Percentiles rank a stretch among this genome's conserved stretches.
Conservation (phyloP, 1,140 invertebrate genomes). For the Rhizoglyphus robini region DNA sequence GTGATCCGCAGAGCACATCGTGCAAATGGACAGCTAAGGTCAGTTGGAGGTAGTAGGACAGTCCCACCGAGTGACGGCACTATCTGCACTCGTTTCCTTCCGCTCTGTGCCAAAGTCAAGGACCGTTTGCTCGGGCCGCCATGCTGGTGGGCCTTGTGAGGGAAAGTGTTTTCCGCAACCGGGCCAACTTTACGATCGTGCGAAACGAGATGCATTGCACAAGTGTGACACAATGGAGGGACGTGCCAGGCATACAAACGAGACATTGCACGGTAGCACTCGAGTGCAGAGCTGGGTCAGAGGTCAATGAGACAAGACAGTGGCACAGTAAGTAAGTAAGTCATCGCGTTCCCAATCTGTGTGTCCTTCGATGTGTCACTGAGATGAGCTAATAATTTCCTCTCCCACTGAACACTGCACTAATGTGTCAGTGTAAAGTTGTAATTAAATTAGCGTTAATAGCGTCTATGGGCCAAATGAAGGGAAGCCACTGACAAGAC, state of each 20-base stretch:
- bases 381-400: neutral
- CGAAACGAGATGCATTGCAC: too few species aligned
- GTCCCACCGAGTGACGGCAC: neutral
- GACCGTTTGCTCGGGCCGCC: too few species aligned
- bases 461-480: too few species aligned
- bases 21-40: neutral
- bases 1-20: too few species aligned
- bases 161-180: neutral
- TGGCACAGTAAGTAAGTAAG: neutral
- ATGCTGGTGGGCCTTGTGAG: too few species aligned
- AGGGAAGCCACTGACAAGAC: too few species aligned
- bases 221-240: neutral
- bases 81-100: neutral
- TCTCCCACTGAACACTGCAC: neutral
- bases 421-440: neutral
- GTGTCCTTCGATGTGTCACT: neutral
- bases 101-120: neutral
- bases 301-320: constrained; percentile 7
- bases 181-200: neutral
- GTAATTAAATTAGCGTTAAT: too few species aligned
- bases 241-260: too few species aligned
- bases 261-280: too few species aligned
- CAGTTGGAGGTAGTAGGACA: neutral
- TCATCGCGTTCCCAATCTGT: neutral
- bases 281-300: neutral